A percentile compares a stretch with the other conserved stretches of the same genome.
Conservation (phyloP, 2,113 vertebrate genomes). For the Gnathonemus echidnorhynchus region DNA sequence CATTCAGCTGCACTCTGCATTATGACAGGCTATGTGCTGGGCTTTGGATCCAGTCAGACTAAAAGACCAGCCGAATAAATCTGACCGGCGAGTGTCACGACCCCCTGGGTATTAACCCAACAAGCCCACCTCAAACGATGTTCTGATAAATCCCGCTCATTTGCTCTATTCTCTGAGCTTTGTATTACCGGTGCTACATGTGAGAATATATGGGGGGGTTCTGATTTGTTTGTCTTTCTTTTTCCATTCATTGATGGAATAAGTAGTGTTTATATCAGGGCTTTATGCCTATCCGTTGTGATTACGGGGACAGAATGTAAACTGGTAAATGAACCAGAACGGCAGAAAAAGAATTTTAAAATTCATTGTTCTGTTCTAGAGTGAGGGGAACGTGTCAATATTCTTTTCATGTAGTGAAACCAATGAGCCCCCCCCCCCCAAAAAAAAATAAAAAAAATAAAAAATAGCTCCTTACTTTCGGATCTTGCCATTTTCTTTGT, state of each 20-base stretch:
- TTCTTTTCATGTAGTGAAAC: constrained; percentile 1
- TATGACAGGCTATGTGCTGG: background rate
- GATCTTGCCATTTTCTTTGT: background rate
- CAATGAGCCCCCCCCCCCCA: background rate
- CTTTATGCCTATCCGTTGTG: background rate
- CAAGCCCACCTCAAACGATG: background rate
- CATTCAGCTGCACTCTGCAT: background rate
- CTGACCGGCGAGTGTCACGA: background rate
- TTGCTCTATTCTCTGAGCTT: background rate
- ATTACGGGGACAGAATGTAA: background rate
- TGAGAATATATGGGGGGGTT: background rate
- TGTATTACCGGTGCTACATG: background rate
- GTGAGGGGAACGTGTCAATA: background rate
- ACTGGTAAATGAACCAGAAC: background rate
- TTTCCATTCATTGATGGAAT: background rate
- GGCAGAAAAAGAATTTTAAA: background rate
- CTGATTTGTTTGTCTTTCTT: background rate
- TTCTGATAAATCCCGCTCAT: background rate
- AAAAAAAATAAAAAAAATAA: no score
- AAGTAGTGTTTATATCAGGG: background rate
- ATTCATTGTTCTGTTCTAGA: background rate
- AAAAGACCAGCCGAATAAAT: background rate
- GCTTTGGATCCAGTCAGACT: background rate
- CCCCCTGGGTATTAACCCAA: background rate
- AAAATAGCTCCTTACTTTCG: background rate